Evolutionary conservation across 1,140 invertebrate species (phyloP).

Genomic region (Rhysida immarginata): DNA sequence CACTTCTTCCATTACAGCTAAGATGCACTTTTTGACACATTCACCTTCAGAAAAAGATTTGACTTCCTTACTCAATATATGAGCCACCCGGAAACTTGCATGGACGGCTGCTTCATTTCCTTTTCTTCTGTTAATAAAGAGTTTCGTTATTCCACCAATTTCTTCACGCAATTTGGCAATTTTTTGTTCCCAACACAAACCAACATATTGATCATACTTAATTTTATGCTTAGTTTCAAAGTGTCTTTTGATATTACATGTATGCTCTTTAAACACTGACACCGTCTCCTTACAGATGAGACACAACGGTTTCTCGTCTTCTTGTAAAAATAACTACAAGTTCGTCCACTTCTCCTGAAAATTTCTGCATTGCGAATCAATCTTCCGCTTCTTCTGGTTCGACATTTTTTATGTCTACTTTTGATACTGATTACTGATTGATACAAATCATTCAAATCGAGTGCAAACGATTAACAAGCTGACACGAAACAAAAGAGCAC

Average conservation of each 20-base stretch:
- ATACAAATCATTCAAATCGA: too few relatives aligned
- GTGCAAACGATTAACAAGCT: too few relatives aligned
- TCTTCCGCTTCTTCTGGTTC: constrained; percentile 12
- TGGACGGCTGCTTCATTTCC: constrained; percentile 11
- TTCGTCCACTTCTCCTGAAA: constrained; percentile 12
- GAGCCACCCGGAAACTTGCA: constrained; percentile 9
- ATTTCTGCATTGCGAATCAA: constrained; percentile 8
- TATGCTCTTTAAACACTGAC: constrained; percentile 22
- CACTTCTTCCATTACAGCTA: constrained; percentile 15
- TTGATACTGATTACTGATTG: too few relatives aligned
- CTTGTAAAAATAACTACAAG: constrained; percentile 12
- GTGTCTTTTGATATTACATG: constrained; percentile 23
- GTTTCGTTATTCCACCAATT: too few relatives aligned
- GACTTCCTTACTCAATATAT: constrained; percentile 10
- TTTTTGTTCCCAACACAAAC: neutral
- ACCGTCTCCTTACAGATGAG: constrained; percentile 22
- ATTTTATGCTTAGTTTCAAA: constrained; percentile 12
- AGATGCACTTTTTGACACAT: constrained; percentile 17
- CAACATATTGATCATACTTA: too few relatives aligned
- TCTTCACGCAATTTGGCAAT: neutral
- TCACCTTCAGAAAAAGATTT: constrained; percentile 19
- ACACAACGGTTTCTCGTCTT: constrained; percentile 24
- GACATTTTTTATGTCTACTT: too few relatives aligned
- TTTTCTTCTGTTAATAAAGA: neutral
- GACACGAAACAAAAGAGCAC: too few relatives aligned